Evolutionary conservation across 2,797 vertebrate species (phyloP).

Genomic region (Natrix natrix): DNA sequence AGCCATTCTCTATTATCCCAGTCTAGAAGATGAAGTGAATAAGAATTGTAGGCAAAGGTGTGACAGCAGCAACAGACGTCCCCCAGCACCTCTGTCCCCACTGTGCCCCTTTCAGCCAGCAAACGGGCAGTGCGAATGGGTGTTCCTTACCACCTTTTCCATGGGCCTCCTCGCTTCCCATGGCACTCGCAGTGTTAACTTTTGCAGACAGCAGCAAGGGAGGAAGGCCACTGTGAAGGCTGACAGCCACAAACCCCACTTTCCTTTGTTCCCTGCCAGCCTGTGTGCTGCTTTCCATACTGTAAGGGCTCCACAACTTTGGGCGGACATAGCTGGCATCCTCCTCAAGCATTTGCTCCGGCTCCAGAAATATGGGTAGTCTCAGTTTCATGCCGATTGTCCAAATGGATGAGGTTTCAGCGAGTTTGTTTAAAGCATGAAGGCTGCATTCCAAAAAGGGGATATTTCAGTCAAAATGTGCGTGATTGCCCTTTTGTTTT

Average conservation of each 20-base stretch:
- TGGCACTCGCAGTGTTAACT: conserved; percentile 3
- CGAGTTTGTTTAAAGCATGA: not conserved
- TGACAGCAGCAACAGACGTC: not conserved
- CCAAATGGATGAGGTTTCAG: conserved; percentile 34
- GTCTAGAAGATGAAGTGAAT: conserved; percentile 6
- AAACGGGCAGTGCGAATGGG: not conserved
- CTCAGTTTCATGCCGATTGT: conserved; percentile 33
- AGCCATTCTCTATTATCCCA: conserved; percentile 12
- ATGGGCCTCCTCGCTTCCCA: not conserved
- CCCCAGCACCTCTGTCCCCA: not conserved
- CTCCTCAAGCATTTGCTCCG: conserved; percentile 28
- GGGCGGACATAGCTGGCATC: conserved; percentile 34
- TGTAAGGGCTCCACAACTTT: conserved; percentile 11
- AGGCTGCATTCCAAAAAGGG: conserved; percentile 19
- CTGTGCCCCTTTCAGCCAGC: not conserved
- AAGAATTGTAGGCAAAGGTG: conserved; percentile 7
- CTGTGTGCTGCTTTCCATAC: not conserved
- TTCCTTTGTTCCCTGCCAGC: conserved; percentile 34
- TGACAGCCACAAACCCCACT: conserved; percentile 8
- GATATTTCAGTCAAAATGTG: conserved; percentile 40
- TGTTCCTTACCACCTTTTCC: not conserved
- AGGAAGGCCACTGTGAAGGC: conserved; percentile 2
- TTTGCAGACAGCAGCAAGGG: conserved; percentile 29
- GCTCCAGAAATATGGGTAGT: conserved; percentile 36
- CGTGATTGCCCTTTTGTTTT: conserved; percentile 46